Conservation (phyloP, 2,888 invertebrate species). For the Ophion obscuratus region DNA sequence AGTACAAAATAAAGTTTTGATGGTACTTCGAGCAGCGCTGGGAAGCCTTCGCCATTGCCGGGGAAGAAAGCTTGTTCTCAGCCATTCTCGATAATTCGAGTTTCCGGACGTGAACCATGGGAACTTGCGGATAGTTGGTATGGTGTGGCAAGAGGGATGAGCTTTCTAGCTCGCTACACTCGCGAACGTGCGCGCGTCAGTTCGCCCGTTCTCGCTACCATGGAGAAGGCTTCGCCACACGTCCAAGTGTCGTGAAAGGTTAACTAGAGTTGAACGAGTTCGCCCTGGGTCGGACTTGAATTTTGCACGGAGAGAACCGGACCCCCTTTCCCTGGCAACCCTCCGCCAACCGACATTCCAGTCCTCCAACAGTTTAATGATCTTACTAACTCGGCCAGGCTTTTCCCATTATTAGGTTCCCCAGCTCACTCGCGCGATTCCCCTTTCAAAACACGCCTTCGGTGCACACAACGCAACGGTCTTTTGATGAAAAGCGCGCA, state of each 20-base stretch:
- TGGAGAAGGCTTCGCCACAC: slow-evolving; percentile 62
- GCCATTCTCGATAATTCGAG: slow-evolving; percentile 71
- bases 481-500: not conserved
- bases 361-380: slow-evolving; percentile 77
- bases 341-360: not conserved
- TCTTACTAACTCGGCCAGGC: slow-evolving; percentile 80
- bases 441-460: not conserved
- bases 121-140: not conserved
- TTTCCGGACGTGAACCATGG: slow-evolving; percentile 57
- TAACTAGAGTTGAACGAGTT: slow-evolving; percentile 79
- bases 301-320: slow-evolving; percentile 67
- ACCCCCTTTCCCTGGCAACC: not conserved
- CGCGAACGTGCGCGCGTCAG: slow-evolving; percentile 5
- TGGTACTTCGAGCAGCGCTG: slow-evolving; percentile 5
- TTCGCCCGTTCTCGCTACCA: slow-evolving; percentile 49
- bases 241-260: slow-evolving; percentile 80
- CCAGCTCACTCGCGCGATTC: slow-evolving; percentile 32
- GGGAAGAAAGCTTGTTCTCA: slow-evolving; percentile 4
- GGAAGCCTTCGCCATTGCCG: not conserved
- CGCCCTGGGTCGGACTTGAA: slow-evolving; percentile 77
- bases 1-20: slow-evolving; percentile 56
- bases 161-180: slow-evolving; percentile 53
- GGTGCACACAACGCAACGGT: not conserved
- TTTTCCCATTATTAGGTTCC: slow-evolving; percentile 80
- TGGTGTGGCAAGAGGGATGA: slow-evolving; percentile 1